Evolutionary conservation across 2,797 vertebrate species (phyloP).

Genomic region (Melanogrammus aeglefinus): DNA sequence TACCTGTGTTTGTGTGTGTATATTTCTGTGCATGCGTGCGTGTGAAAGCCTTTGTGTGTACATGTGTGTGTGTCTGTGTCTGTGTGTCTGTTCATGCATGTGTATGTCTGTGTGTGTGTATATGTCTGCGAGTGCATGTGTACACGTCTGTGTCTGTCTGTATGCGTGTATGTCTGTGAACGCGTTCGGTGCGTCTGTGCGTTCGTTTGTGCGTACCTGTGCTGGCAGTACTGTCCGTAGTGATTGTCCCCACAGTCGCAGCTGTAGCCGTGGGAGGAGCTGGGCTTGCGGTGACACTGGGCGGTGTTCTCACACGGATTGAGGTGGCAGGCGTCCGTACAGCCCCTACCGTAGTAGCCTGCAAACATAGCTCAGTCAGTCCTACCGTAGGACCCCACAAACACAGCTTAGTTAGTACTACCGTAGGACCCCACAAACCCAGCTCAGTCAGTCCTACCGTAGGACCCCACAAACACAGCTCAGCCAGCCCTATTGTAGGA

Average conservation of each 20-base stretch:
- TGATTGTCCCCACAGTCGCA: slow-evolving; percentile 92
- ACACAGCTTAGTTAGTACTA: slow-evolving; percentile 65
- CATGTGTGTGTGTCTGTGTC: neutral
- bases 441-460: too few relatives aligned
- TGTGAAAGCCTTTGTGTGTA: neutral
- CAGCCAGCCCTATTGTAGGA: too few relatives aligned
- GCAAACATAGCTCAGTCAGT: slow-evolving; percentile 62
- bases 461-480: too few relatives aligned
- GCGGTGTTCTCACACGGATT: slow-evolving; percentile 97
- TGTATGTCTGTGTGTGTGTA: neutral
- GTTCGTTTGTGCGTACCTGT: slow-evolving; percentile 76
- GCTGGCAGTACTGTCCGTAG: slow-evolving; percentile 95
- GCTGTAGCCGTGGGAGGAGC: slow-evolving; percentile 83
- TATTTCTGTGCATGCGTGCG: neutral
- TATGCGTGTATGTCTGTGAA: slow-evolving; percentile 11
- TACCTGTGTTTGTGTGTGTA: too few relatives aligned
- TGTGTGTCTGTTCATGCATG: neutral
- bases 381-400: slow-evolving; percentile 87
- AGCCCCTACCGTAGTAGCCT: slow-evolving; percentile 92
- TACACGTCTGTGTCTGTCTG: neutral
- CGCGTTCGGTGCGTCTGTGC: slow-evolving; percentile 68
- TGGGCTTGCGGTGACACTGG: slow-evolving; percentile 84
- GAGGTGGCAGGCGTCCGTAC: slow-evolving; percentile 89
- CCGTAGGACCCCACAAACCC: slow-evolving; percentile 85
- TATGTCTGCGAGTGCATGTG: neutral